Percentiles rank a stretch among this genome's conserved stretches.
Evolutionary conservation across 2,888 invertebrate genomes (phyloP).

Genomic region (Acleris laterana): DNA sequence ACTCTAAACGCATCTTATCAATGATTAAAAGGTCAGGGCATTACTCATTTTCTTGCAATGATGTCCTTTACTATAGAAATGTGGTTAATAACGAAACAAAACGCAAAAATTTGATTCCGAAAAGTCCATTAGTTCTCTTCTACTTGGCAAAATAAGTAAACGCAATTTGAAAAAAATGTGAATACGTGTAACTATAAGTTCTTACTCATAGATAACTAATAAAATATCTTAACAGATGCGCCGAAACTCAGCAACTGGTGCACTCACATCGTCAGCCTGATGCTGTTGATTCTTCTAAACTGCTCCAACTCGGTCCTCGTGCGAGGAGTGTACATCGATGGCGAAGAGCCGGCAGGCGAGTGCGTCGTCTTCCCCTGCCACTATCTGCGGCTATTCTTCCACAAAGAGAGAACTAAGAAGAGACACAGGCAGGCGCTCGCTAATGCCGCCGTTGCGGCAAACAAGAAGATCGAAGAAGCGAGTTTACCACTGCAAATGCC

Average conservation of each 20-base stretch:
- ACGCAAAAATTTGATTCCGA: too few relatives aligned
- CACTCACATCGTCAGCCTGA: slow-evolving; percentile 89
- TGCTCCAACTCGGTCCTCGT: slow-evolving; percentile 95
- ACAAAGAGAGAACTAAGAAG: slow-evolving; percentile 87
- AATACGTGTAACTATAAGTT: too few relatives aligned
- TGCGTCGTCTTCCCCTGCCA: slow-evolving; percentile 94
- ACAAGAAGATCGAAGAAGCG: slow-evolving; percentile 65
- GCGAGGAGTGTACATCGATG: slow-evolving; percentile 94
- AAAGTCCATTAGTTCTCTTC: too few relatives aligned
- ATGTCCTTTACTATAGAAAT: too few relatives aligned
- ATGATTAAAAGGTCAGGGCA: too few relatives aligned
- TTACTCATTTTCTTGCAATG: too few relatives aligned
- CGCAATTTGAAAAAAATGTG: too few relatives aligned
- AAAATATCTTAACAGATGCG: slow-evolving; percentile 80
- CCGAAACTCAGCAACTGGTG: slow-evolving; percentile 91
- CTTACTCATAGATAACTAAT: not conserved
- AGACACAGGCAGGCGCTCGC: slow-evolving; percentile 70
- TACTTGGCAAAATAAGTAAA: too few relatives aligned
- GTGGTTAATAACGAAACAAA: too few relatives aligned
- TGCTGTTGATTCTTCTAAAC: slow-evolving; percentile 90
- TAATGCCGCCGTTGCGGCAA: slow-evolving; percentile 59
- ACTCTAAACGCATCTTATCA: too few relatives aligned
- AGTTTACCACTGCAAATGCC: slow-evolving; percentile 70
- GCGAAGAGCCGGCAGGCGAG: slow-evolving; percentile 91
- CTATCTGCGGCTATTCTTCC: slow-evolving; percentile 91